Percentiles rank a stretch among this genome's conserved stretches.
Conservation (phyloP, 2,888 invertebrate genomes). For the Tineola bisselliella region DNA sequence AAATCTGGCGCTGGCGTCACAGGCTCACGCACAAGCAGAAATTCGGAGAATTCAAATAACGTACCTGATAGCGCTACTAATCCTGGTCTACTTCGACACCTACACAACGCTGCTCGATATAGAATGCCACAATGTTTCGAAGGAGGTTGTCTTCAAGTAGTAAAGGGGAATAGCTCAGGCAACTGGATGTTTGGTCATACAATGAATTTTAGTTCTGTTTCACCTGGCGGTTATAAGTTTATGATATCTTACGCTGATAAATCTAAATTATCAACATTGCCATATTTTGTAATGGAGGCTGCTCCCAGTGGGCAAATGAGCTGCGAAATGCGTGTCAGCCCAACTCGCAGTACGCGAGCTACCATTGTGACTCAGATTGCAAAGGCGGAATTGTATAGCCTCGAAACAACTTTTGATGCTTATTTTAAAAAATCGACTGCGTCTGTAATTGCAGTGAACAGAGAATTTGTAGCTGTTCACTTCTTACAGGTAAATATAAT, state of each 20-base stretch:
- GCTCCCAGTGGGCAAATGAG: conserved; percentile 60
- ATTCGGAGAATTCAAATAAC: conserved; percentile 27
- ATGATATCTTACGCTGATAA: conserved; percentile 48
- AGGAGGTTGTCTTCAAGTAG: conserved; percentile 48
- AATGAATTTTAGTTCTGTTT: conserved; percentile 54
- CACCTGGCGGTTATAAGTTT: conserved; percentile 56
- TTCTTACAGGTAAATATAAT: conserved; percentile 40
- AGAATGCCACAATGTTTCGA: conserved; percentile 59
- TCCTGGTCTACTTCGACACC: conserved; percentile 51
- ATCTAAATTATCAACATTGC: conserved; percentile 34
- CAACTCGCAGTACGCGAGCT: conserved; percentile 40
- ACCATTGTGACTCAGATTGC: conserved; percentile 51
- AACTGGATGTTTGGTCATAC: conserved; percentile 56
- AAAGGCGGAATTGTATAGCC: conserved; percentile 47
- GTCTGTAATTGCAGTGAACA: conserved; percentile 54
- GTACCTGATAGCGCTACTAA: conserved; percentile 41
- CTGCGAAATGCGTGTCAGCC: conserved; percentile 51
- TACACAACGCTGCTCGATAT: conserved; percentile 53
- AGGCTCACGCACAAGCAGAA: conserved; percentile 41
- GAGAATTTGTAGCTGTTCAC: conserved; percentile 56
- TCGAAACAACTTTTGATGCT: conserved; percentile 53
- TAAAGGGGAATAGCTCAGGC: conserved; percentile 34
- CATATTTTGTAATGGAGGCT: conserved; percentile 58
- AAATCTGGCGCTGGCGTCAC: conserved; percentile 57
- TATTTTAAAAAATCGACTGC: conserved; percentile 47